Percentiles rank a stretch among this genome's conserved stretches.
These are phyloP conservation scores for Eurystomus glaucurus DNA, from an alignment of 2,797 vertebrate genomes.

Conservation along the genomic window DNA sequence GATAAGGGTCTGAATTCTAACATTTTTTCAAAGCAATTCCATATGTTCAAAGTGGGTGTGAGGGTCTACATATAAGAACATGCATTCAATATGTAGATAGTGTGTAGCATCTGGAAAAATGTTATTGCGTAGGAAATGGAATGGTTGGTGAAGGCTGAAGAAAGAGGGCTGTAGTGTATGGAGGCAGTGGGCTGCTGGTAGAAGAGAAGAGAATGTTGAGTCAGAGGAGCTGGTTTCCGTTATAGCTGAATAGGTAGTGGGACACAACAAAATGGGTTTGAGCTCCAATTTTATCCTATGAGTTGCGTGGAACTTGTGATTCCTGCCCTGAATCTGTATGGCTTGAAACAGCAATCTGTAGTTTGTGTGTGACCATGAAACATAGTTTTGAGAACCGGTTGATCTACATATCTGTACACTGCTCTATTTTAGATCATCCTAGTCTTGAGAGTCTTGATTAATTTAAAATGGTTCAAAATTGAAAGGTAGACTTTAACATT, in stretches of 20 bases:
- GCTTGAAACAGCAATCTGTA: not conserved
- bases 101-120: not conserved
- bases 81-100: not conserved
- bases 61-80: not conserved
- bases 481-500: not conserved
- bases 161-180: not conserved
- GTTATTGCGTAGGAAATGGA: not conserved
- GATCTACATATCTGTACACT: not conserved
- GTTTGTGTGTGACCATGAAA: not conserved
- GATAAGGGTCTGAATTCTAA: not conserved
- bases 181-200: not conserved
- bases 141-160: not conserved
- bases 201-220: not conserved
- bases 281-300: not conserved
- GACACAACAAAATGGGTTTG: not conserved
- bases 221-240: not conserved
- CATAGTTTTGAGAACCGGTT: not conserved
- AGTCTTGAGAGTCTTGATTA: not conserved
- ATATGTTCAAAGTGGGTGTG: not conserved
- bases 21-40: not conserved
- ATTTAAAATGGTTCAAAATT: not conserved
- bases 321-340: not conserved
- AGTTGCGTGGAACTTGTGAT: rapidly evolving
- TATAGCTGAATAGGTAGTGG: not conserved
- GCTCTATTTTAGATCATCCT: not conserved